These are phyloP conservation scores for Actias luna DNA, from an alignment of 2,888 invertebrate genomes.

Conservation along the genomic window DNA sequence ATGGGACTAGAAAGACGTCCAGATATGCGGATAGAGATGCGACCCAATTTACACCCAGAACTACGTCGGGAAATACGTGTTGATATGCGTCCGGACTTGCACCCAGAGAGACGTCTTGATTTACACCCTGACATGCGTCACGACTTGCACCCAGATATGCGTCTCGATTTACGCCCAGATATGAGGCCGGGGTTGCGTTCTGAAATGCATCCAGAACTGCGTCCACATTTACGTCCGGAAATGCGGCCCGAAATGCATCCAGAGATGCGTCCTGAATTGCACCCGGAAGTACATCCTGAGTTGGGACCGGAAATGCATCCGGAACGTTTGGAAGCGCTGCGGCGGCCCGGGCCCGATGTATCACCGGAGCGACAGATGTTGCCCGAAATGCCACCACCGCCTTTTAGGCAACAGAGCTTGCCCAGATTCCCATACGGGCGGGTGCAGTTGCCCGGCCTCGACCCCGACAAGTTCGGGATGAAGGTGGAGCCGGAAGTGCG, in stretches of 20 bases:
- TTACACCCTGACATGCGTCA: slow-evolving; percentile 23
- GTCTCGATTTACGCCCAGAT: slow-evolving; percentile 18
- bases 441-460: slow-evolving; percentile 32
- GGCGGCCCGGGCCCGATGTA: slow-evolving; percentile 39
- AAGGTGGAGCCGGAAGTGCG: slow-evolving; percentile 61
- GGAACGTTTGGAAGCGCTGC: slow-evolving; percentile 18
- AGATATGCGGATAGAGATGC: slow-evolving; percentile 27
- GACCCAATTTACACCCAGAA: slow-evolving; percentile 23
- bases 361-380: slow-evolving; percentile 46
- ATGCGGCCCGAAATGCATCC: slow-evolving; percentile 27
- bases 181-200: slow-evolving; percentile 26
- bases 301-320: slow-evolving; percentile 24
- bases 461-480: slow-evolving; percentile 12
- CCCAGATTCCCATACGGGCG: slow-evolving; percentile 43
- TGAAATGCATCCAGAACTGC: slow-evolving; percentile 23
- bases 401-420: slow-evolving; percentile 33
- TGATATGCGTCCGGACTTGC: slow-evolving; percentile 11
- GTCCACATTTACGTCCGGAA: slow-evolving; percentile 22
- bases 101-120: slow-evolving; percentile 21
- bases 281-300: slow-evolving; percentile 43
- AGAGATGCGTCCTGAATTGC: slow-evolving; percentile 42
- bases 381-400: slow-evolving; percentile 32
- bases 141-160: slow-evolving; percentile 20
- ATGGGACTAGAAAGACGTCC: slow-evolving; percentile 28
- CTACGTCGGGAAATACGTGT: slow-evolving; percentile 19